phyloP scores from a whole-genome alignment of 30 jellyfish, hydroid and myxozoan species.

The Rhopilema esculentum region DNA sequence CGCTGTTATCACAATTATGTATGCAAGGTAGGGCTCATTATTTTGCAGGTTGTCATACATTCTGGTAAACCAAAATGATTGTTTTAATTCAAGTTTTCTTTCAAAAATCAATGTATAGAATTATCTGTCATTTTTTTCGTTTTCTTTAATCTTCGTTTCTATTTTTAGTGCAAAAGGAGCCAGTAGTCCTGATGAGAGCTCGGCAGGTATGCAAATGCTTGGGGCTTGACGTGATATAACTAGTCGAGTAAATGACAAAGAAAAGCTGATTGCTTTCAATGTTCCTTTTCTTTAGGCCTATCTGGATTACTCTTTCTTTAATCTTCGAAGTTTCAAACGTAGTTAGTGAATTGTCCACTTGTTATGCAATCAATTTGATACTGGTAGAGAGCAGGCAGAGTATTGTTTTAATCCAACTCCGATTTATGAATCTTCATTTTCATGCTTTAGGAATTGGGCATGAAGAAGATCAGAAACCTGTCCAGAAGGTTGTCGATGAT shows the following conservation, averaged over 20 bases:
- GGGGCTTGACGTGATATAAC: too few species aligned
- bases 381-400: too few species aligned
- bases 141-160: not conserved
- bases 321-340: too few species aligned
- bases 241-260: too few species aligned
- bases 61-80: too few species aligned
- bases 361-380: too few species aligned
- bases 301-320: not conserved
- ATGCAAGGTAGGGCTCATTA: slow-evolving; percentile 50
- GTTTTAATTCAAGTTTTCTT: too few species aligned
- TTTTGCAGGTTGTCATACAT: too few species aligned
- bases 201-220: not conserved
- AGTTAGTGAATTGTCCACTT: too few species aligned
- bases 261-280: too few species aligned
- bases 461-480: slow-evolving; percentile 48
- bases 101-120: too few species aligned
- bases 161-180: not conserved
- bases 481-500: slow-evolving; percentile 86
- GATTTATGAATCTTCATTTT: not conserved
- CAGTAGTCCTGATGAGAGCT: not conserved
- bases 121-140: not conserved
- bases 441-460: slow-evolving; percentile 1
- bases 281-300: not conserved
- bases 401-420: too few species aligned
- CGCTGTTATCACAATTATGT: slow-evolving; percentile 63